phyloP scores from a whole-genome alignment of 2,797 vertebrate genomes.

The Orestias chungarensis region DNA sequence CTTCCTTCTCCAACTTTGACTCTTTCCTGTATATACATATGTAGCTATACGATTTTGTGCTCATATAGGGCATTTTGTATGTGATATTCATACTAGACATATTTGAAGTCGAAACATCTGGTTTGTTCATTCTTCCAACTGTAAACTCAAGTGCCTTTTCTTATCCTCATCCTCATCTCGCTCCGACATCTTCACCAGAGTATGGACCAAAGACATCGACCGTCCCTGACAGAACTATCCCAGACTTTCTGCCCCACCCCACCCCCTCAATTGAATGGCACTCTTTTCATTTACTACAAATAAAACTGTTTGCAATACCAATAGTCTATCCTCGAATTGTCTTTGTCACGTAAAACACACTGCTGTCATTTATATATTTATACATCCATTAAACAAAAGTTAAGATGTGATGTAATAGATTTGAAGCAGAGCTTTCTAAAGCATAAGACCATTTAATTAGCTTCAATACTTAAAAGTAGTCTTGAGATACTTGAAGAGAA shows the following conservation, averaged over 20 bases:
- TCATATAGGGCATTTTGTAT: conserved; percentile 74
- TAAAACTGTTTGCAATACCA: conserved; percentile 82
- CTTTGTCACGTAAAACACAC: too few relatives aligned
- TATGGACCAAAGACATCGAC: conserved; percentile 84
- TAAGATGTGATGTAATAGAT: too few relatives aligned
- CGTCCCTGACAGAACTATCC: conserved; percentile 47
- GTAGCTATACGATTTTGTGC: conserved; percentile 76
- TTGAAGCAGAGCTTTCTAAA: background rate
- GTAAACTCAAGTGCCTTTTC: conserved; percentile 86
- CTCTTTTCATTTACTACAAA: conserved; percentile 82
- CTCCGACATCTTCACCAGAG: conserved; percentile 50
- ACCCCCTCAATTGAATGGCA: conserved; percentile 76
- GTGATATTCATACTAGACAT: conserved; percentile 77
- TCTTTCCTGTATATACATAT: conserved; percentile 74
- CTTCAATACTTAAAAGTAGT: background rate
- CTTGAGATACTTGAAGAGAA: too few relatives aligned
- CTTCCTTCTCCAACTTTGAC: conserved; percentile 27
- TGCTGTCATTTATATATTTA: too few relatives aligned
- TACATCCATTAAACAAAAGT: too few relatives aligned
- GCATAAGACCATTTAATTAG: background rate
- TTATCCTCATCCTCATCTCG: conserved; percentile 62
- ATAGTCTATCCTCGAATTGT: conserved; percentile 23
- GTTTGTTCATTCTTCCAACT: conserved; percentile 72
- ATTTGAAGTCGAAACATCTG: conserved; percentile 59
- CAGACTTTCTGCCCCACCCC: conserved; percentile 51